Percentiles rank a stretch among this genome's conserved stretches.
Conservation (phyloP, 2,113 vertebrate genomes). For the Corythaeola cristata region DNA sequence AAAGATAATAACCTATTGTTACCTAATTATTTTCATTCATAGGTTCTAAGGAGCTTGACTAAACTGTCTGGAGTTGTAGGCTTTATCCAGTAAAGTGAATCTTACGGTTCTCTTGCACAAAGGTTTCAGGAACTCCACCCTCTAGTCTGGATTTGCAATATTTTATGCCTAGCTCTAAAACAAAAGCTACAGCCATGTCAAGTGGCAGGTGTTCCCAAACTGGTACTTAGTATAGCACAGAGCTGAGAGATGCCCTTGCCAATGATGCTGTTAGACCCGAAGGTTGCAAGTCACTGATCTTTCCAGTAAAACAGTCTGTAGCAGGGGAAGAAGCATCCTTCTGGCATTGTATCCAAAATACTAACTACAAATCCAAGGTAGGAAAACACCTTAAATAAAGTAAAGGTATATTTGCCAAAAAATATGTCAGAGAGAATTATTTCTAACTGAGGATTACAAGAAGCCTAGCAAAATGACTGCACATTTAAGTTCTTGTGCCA, state of each 20-base stretch:
- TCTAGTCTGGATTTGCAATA: background rate
- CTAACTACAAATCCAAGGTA: background rate
- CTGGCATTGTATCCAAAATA: background rate
- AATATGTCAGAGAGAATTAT: background rate
- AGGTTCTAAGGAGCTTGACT: background rate
- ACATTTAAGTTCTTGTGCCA: background rate
- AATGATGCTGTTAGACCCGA: background rate
- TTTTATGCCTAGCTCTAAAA: background rate
- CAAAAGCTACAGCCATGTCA: background rate
- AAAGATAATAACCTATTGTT: background rate
- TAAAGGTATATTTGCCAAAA: background rate
- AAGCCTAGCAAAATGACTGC: background rate
- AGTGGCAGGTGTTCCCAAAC: background rate
- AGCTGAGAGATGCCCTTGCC: background rate
- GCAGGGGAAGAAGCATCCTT: background rate
- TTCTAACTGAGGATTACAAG: background rate
- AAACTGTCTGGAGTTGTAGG: background rate
- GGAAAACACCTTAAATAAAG: background rate
- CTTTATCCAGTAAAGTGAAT: background rate
- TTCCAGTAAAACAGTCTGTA: background rate
- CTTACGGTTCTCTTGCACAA: background rate
- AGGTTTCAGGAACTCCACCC: background rate
- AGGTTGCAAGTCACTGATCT: background rate
- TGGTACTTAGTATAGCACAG: background rate
- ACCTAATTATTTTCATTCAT: background rate